A percentile compares a stretch with the other conserved stretches of the same genome.
Conservation (phyloP, 2,113 vertebrate genomes). For the Columba janthina region DNA sequence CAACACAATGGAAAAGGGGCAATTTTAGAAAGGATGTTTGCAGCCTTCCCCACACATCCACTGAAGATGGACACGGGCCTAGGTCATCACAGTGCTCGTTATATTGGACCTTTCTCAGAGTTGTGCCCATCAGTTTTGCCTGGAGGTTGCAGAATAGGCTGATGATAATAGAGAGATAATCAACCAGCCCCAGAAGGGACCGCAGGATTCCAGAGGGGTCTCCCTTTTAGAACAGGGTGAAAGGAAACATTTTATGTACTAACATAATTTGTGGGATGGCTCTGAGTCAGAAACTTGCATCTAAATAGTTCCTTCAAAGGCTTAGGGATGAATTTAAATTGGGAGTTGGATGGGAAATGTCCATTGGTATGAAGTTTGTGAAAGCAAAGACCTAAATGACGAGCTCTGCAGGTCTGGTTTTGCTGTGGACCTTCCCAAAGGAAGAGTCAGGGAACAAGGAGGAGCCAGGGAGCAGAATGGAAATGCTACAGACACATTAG, state of each 20-base stretch:
- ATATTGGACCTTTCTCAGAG: fast-evolving
- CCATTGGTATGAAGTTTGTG: neutral
- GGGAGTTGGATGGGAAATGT: neutral
- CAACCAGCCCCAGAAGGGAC: neutral
- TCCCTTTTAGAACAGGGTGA: neutral
- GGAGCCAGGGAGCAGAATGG: slow-evolving; percentile 3
- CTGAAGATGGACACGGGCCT: neutral
- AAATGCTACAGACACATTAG: slow-evolving; percentile 27
- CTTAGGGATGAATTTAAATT: neutral
- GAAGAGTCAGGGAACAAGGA: slow-evolving; percentile 1
- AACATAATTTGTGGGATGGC: neutral
- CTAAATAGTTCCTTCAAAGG: neutral
- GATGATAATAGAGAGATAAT: neutral
- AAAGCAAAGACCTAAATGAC: neutral
- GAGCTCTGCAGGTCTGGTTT: slow-evolving; percentile 29
- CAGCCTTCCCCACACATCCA: neutral
- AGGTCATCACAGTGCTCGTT: neutral
- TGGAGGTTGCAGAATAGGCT: neutral
- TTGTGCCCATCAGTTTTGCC: neutral
- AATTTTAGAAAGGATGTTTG: neutral
- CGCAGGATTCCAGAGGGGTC: neutral
- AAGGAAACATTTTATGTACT: neutral
- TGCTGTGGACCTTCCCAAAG: slow-evolving; percentile 34
- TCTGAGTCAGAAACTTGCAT: neutral
- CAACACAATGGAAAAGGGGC: fast-evolving